phyloP scores from a whole-genome alignment of 2,888 invertebrate genomes.

The Psylliodes chrysocephalus region DNA sequence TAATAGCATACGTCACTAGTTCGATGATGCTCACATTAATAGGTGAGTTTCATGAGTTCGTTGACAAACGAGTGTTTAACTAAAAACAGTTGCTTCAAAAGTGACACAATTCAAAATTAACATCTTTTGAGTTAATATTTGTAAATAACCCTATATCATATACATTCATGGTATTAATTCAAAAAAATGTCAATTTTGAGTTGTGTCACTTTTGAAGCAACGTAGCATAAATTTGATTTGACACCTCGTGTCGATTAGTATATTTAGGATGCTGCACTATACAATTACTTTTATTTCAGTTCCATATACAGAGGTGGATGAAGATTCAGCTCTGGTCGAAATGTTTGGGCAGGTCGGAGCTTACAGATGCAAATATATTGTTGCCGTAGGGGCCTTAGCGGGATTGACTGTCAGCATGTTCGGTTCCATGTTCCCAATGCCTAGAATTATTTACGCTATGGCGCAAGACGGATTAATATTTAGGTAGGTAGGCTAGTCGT shows the following conservation, averaged over 20 bases:
- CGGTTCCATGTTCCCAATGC: slow-evolving; percentile 87
- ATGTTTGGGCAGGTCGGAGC: slow-evolving; percentile 92
- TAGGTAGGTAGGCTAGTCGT: too few species aligned
- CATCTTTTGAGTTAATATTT: too few species aligned
- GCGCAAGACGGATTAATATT: slow-evolving; percentile 87
- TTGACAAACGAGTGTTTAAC: too few species aligned
- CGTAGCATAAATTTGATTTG: too few species aligned
- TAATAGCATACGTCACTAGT: slow-evolving; percentile 69
- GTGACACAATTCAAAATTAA: too few species aligned
- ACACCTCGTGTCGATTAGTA: too few species aligned
- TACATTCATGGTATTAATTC: neutral
- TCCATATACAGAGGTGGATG: slow-evolving; percentile 85
- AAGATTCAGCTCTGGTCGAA: slow-evolving; percentile 87
- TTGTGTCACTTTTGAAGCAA: too few species aligned
- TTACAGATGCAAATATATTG: slow-evolving; percentile 86
- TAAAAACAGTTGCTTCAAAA: too few species aligned
- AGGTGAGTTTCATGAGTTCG: neutral
- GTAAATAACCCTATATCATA: too few species aligned
- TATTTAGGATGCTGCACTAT: too few species aligned
- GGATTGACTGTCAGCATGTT: slow-evolving; percentile 75
- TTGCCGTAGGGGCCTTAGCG: slow-evolving; percentile 92
- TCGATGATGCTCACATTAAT: neutral
- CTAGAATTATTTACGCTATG: slow-evolving; percentile 90
- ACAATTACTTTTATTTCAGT: slow-evolving; percentile 73
- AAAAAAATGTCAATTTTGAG: too few species aligned